These are phyloP conservation scores for Plotosus lineatus DNA, from an alignment of 2,113 vertebrate species.

Conservation along the genomic window DNA sequence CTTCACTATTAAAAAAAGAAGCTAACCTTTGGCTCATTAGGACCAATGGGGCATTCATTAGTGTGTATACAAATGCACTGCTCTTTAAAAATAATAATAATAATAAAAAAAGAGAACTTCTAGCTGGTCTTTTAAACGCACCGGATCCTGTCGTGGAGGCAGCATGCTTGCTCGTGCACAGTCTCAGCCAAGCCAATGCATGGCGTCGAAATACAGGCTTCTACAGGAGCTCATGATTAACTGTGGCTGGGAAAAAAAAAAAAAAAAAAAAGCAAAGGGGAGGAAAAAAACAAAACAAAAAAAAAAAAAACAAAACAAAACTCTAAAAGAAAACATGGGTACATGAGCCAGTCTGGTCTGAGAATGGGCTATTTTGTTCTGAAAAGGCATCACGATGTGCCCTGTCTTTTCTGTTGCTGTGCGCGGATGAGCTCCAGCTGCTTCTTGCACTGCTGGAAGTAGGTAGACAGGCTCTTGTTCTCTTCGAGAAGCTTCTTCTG, in stretches of 20 bases:
- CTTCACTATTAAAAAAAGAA: background rate
- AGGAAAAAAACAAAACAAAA: too few species aligned
- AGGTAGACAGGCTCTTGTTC: slow-evolving; percentile 98
- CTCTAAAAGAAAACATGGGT: slow-evolving; percentile 6
- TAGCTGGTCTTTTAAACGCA: background rate
- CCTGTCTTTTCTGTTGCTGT: slow-evolving; percentile 97
- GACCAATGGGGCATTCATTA: background rate
- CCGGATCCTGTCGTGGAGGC: background rate
- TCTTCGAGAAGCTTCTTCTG: slow-evolving; percentile 99
- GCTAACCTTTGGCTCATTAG: slow-evolving; percentile 16
- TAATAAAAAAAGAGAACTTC: background rate
- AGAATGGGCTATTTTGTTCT: background rate
- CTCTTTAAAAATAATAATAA: too few species aligned
- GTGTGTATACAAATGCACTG: background rate
- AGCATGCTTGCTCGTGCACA: slow-evolving; percentile 44
- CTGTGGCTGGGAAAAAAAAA: background rate
- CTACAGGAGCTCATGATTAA: background rate
- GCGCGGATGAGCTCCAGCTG: slow-evolving; percentile 96
- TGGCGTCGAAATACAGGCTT: slow-evolving; percentile 57
- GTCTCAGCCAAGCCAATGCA: background rate
- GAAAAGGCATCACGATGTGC: slow-evolving; percentile 88
- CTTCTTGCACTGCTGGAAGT: slow-evolving; percentile 98
- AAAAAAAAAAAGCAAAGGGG: background rate
- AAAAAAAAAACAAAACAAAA: background rate
- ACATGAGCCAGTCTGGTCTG: slow-evolving; percentile 45